Evolutionary conservation across 1,140 invertebrate genomes (phyloP).

Genomic region (Tetragonula clypearis): DNA sequence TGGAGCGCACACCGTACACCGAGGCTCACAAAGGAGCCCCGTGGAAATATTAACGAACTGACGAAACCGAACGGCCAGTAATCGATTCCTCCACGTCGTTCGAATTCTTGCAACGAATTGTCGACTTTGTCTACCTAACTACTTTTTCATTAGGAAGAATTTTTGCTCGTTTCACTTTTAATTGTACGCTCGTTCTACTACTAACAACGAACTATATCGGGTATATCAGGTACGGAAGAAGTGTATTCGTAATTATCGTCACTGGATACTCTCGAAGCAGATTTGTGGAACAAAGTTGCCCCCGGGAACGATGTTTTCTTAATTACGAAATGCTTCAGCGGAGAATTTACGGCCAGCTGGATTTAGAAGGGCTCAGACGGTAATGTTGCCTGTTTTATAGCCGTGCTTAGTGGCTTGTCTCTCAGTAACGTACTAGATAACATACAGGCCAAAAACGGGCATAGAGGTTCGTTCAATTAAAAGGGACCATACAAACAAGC

Average conservation of each 20-base stretch:
- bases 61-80: slow-evolving; percentile 8
- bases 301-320: neutral
- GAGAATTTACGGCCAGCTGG: neutral
- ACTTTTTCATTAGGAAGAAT: too few species aligned
- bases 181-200: too few species aligned
- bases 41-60: slow-evolving; percentile 47
- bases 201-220: too few species aligned
- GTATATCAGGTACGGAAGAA: neutral
- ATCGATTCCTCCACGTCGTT: slow-evolving; percentile 61
- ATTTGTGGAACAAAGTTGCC: neutral
- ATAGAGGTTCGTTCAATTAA: slow-evolving; percentile 24
- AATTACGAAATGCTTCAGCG: neutral
- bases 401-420: slow-evolving; percentile 15
- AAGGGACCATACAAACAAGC: neutral
- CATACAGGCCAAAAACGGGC: neutral
- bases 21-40: slow-evolving; percentile 45
- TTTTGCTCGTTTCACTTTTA: too few species aligned
- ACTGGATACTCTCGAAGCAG: neutral
- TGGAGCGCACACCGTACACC: slow-evolving; percentile 46
- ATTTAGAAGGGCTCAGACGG: slow-evolving; percentile 19
- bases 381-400: slow-evolving; percentile 10
- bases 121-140: too few species aligned
- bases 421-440: neutral
- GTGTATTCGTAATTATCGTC: neutral
- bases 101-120: slow-evolving; percentile 21